Evolutionary conservation across 2,888 invertebrate genomes (phyloP).

Genomic region (Pseudoips prasinana): DNA sequence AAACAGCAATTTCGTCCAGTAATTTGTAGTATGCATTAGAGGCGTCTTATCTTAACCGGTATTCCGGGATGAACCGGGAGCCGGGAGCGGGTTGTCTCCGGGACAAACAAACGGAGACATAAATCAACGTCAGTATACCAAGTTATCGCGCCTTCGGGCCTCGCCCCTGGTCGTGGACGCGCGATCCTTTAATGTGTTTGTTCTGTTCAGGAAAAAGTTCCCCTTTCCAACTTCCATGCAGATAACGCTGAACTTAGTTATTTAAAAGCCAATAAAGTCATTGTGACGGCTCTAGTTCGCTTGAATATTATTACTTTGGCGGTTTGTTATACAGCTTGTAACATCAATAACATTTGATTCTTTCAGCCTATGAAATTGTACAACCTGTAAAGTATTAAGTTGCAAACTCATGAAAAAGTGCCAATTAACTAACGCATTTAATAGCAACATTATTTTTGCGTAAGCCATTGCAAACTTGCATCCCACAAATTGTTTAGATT

Average conservation of each 20-base stretch:
- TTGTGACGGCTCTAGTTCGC: constrained; percentile 8
- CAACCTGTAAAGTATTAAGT: too few species aligned
- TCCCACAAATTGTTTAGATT: too few species aligned
- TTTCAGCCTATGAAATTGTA: too few species aligned
- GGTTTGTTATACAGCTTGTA: too few species aligned
- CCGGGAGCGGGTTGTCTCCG: constrained; percentile 58
- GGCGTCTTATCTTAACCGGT: constrained; percentile 63
- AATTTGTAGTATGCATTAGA: constrained; percentile 70
- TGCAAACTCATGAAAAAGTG: too few species aligned
- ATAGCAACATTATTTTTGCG: too few species aligned
- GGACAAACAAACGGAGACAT: constrained; percentile 76
- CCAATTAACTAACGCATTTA: too few species aligned
- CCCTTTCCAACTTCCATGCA: constrained; percentile 37
- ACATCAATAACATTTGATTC: too few species aligned
- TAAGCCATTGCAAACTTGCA: too few species aligned
- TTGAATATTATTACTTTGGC: too few species aligned
- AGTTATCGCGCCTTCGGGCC: constrained; percentile 68
- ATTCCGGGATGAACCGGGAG: constrained; percentile 59
- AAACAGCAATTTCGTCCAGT: constrained; percentile 59
- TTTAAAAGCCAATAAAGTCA: constrained; percentile 38
- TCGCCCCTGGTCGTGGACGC: constrained; percentile 49
- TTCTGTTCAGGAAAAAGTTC: constrained; percentile 56
- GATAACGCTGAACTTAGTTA: constrained; percentile 38
- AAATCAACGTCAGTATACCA: constrained; percentile 75
- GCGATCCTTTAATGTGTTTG: constrained; percentile 70